Evolutionary conservation across 2,888 invertebrate species (phyloP).

Genomic region (Erpobdella octoculata): DNA sequence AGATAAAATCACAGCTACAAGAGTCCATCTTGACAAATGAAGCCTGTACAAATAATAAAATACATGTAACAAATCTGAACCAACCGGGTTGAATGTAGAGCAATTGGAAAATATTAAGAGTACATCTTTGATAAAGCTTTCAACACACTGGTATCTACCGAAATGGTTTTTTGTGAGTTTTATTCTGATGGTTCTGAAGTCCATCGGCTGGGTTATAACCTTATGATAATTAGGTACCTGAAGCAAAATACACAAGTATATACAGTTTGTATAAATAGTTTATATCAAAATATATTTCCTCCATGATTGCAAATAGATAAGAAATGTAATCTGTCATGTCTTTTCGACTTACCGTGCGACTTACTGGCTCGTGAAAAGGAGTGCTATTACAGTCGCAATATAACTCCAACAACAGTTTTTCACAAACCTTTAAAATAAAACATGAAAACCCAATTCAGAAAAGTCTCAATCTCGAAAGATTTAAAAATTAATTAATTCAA

Average conservation of each 20-base stretch:
- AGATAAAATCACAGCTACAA: no score
- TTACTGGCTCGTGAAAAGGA: constrained; percentile 77
- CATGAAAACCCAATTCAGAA: neutral
- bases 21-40: no score
- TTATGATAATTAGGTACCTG: constrained; percentile 65
- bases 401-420: constrained; percentile 77
- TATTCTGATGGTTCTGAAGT: constrained; percentile 72
- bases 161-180: constrained; percentile 68
- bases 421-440: constrained; percentile 51
- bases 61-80: no score
- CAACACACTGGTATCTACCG: constrained; percentile 67
- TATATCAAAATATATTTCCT: no score
- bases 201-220: constrained; percentile 71
- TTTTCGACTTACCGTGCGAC: constrained; percentile 60
- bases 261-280: no score
- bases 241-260: no score
- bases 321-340: no score
- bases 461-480: neutral
- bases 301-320: neutral
- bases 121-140: constrained; percentile 70
- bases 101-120: constrained; percentile 81
- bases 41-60: no score
- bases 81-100: constrained; percentile 72
- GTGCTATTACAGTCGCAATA: constrained; percentile 83
- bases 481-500: neutral